A percentile compares a stretch with the other conserved stretches of the same genome.
Conservation (phyloP, 1,140 invertebrate genomes). For the Meteorus sp. region DNA sequence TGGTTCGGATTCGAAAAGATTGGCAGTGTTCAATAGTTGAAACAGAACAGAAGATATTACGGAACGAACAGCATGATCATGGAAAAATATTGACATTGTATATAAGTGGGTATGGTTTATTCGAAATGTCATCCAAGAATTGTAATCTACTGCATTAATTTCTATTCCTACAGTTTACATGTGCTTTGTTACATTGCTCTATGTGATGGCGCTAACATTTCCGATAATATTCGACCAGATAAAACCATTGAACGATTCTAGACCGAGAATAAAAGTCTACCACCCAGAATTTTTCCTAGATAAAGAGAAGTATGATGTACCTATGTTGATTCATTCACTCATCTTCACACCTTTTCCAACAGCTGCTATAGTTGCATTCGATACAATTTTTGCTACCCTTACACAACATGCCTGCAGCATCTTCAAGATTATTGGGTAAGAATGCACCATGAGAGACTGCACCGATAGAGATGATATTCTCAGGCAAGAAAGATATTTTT, state of each 20-base stretch:
- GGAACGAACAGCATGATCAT: not conserved
- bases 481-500: too few relatives aligned
- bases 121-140: not conserved
- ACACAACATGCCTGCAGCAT: conserved; percentile 25
- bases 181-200: not conserved
- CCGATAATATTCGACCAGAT: conserved; percentile 23
- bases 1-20: not conserved
- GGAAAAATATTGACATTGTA: not conserved
- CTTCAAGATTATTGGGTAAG: conserved; percentile 20
- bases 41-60: not conserved
- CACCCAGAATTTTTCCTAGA: conserved; percentile 23
- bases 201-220: not conserved
- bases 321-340: conserved; percentile 17
- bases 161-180: not conserved
- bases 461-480: too few relatives aligned
- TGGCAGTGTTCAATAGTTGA: not conserved
- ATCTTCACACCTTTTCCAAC: not conserved
- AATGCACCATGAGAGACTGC: not conserved
- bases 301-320: conserved; percentile 13
- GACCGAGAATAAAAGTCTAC: conserved; percentile 12
- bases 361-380: not conserved
- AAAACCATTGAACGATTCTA: conserved; percentile 18
- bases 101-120: not conserved
- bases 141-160: not conserved
- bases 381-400: conserved; percentile 9